Evolutionary conservation across 2,797 vertebrate species (phyloP).

Genomic region (Chaenodraco wilsoni): DNA sequence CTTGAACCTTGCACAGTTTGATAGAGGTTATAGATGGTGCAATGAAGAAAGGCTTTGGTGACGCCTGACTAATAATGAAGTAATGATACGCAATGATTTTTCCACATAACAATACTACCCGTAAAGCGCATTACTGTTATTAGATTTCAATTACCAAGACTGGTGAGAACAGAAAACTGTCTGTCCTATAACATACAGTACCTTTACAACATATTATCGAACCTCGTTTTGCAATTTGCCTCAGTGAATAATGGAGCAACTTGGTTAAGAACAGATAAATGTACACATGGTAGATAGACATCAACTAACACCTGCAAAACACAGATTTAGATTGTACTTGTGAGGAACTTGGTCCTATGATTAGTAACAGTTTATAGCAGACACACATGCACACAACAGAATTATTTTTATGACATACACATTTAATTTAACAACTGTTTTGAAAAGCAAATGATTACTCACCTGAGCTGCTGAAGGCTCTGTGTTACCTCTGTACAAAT

Average conservation of each 20-base stretch:
- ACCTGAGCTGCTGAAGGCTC: constrained; percentile 69
- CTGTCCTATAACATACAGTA: constrained; percentile 27
- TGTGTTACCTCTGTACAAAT: constrained; percentile 52
- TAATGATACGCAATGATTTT: constrained; percentile 30
- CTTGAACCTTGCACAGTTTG: constrained; percentile 64
- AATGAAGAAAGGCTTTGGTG: constrained; percentile 10
- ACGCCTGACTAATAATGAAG: constrained; percentile 9
- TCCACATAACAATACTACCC: neutral
- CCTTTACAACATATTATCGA: constrained; percentile 24
- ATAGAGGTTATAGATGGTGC: constrained; percentile 43
- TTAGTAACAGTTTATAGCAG: neutral
- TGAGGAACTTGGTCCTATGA: neutral
- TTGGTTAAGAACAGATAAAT: neutral
- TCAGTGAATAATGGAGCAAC: constrained; percentile 1
- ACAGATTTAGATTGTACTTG: neutral
- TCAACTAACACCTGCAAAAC: neutral
- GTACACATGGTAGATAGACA: neutral
- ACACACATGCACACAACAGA: neutral
- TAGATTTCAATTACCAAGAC: constrained; percentile 28
- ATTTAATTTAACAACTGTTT: constrained; percentile 10
- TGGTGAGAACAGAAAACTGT: neutral
- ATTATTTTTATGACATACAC: neutral
- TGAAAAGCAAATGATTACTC: constrained; percentile 53
- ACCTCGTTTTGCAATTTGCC: constrained; percentile 14
- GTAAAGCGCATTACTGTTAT: constrained; percentile 15